Percentiles rank a stretch among this genome's conserved stretches.
Evolutionary conservation across 2,888 invertebrate genomes (phyloP).

Genomic region (Drosophila emarginata): DNA sequence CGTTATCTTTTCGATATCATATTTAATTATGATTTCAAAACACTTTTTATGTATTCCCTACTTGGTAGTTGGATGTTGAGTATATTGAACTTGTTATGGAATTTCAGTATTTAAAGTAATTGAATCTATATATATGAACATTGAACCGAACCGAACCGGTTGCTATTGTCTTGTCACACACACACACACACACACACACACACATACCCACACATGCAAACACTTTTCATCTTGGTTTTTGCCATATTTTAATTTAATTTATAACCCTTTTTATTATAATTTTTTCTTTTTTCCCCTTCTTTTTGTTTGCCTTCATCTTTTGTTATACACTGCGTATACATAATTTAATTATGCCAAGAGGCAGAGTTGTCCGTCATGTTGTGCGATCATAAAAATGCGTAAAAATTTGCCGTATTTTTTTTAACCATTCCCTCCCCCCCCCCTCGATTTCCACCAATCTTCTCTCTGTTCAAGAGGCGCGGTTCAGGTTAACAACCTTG

Average conservation of each 20-base stretch:
- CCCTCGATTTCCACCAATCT: too few species aligned
- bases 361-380: constrained; percentile 20
- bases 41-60: too few species aligned
- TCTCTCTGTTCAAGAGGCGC: constrained; percentile 36
- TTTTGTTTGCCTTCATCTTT: constrained; percentile 12
- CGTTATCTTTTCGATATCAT: too few species aligned
- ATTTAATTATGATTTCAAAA: too few species aligned
- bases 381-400: constrained; percentile 45
- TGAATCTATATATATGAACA: constrained; percentile 51
- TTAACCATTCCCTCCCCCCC: too few species aligned
- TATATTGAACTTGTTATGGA: neutral
- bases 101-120: constrained; percentile 52
- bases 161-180: constrained; percentile 35
- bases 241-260: constrained; percentile 38
- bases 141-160: constrained; percentile 70
- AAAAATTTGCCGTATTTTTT: constrained; percentile 13
- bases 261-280: constrained; percentile 17
- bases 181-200: neutral
- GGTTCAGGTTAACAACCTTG: constrained; percentile 69
- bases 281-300: constrained; percentile 16
- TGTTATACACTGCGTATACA: constrained; percentile 54
- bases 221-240: neutral
- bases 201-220: constrained; percentile 3
- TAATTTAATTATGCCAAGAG: constrained; percentile 44
- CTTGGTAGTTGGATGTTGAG: neutral